These are phyloP conservation scores for Auanema freiburgensis DNA, from an alignment of 2,888 invertebrate species.

Conservation along the genomic window DNA sequence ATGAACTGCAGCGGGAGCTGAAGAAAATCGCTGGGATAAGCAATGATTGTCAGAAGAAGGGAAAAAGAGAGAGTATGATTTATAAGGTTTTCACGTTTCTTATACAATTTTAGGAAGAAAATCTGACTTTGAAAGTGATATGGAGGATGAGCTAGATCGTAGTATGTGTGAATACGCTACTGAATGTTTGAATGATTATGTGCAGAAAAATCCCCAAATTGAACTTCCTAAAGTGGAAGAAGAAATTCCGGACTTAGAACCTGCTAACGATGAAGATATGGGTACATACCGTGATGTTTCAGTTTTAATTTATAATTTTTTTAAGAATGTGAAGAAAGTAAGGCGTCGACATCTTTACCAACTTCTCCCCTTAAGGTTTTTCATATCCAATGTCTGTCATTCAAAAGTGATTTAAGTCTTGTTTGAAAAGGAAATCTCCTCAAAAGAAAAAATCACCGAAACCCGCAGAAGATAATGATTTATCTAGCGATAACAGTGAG, in stretches of 20 bases:
- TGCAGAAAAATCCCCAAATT: constrained; percentile 6
- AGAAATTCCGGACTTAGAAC: too few relatives aligned
- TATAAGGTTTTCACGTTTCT: too few relatives aligned
- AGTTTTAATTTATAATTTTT: not conserved
- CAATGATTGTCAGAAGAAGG: constrained; percentile 13
- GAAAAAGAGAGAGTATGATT: not conserved
- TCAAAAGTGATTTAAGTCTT: constrained; percentile 2
- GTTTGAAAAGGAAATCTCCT: not conserved
- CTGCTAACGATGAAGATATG: constrained; percentile 7
- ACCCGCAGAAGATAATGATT: constrained; percentile 22
- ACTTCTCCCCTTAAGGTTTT: not conserved
- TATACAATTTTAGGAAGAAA: constrained; percentile 14
- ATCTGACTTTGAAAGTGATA: constrained; percentile 51
- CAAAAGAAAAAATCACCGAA: constrained; percentile 8
- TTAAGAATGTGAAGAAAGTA: not conserved
- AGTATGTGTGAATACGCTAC: constrained; percentile 40
- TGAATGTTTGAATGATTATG: constrained; percentile 26
- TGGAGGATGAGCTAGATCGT: constrained; percentile 48
- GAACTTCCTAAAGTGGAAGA: constrained; percentile 1
- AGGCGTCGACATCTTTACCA: constrained; percentile 5
- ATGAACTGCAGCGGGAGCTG: constrained; percentile 48
- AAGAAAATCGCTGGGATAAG: constrained; percentile 40
- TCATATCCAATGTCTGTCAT: not conserved
- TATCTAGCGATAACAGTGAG: constrained; percentile 20
- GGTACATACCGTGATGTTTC: not conserved